Conservation (phyloP, 2,797 vertebrate species). For the Pseudomugil tenellus region DNA sequence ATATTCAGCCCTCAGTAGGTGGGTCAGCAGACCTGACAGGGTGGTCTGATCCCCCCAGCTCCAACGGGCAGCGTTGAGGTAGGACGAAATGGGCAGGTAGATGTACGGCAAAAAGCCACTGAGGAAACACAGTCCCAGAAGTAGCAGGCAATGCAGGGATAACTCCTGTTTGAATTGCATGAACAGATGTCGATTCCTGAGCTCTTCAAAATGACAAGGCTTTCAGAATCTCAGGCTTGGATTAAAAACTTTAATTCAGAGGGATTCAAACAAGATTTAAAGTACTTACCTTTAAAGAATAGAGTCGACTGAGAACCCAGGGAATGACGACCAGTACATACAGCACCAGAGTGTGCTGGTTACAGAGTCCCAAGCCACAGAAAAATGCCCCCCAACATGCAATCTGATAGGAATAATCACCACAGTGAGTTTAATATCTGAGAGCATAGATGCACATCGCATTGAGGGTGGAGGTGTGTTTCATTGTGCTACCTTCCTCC, state of each 20-base stretch:
- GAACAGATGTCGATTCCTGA: slow-evolving; percentile 1
- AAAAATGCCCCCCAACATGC: slow-evolving; percentile 90
- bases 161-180: slow-evolving; percentile 86
- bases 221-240: neutral
- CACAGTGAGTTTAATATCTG: slow-evolving; percentile 8
- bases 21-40: slow-evolving; percentile 89
- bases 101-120: slow-evolving; percentile 90
- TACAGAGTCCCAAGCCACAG: slow-evolving; percentile 93
- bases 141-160: slow-evolving; percentile 74
- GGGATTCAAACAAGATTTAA: neutral
- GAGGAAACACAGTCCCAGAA: slow-evolving; percentile 85
- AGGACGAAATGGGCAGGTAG: slow-evolving; percentile 92
- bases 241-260: slow-evolving; percentile 1
- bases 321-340: slow-evolving; percentile 87
- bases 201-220: neutral
- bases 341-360: slow-evolving; percentile 94
- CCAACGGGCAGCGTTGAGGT: slow-evolving; percentile 90
- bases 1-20: slow-evolving; percentile 95
- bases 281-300: slow-evolving; percentile 82
- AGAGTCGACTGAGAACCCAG: slow-evolving; percentile 88
- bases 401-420: slow-evolving; percentile 79
- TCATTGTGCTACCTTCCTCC: slow-evolving; percentile 88
- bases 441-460: neutral
- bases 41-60: slow-evolving; percentile 98
- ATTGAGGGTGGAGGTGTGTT: neutral